Percentiles rank a stretch among this genome's conserved stretches.
phyloP scores from a whole-genome alignment of 2,888 invertebrate genomes.

The Sturmia bella region DNA sequence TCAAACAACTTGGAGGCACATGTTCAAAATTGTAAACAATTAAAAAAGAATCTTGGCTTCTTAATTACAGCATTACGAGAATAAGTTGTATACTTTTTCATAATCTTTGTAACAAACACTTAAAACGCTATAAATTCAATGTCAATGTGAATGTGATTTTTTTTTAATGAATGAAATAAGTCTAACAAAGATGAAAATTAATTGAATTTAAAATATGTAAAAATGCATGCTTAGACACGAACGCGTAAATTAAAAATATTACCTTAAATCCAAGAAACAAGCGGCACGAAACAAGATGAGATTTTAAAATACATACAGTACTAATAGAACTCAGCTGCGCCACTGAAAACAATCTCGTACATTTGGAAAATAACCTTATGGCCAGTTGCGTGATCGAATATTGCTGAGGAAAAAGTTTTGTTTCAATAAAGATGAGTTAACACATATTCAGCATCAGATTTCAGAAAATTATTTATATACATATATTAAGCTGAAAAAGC shows the following conservation, averaged over 20 bases:
- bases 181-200: constrained; percentile 25
- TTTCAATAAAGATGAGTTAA: not conserved
- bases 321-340: constrained; percentile 8
- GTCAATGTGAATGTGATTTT: constrained; percentile 45
- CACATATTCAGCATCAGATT: too few relatives aligned
- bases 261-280: constrained; percentile 16
- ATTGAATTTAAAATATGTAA: constrained; percentile 38
- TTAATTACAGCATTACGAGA: constrained; percentile 30
- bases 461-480: too few relatives aligned
- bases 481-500: too few relatives aligned
- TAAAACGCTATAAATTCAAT: constrained; percentile 30
- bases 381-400: constrained; percentile 47
- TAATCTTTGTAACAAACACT: constrained; percentile 3
- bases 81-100: constrained; percentile 1
- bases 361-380: constrained; percentile 37
- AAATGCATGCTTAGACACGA: constrained; percentile 9
- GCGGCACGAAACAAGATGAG: constrained; percentile 36
- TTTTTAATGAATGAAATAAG: constrained; percentile 20
- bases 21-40: constrained; percentile 27
- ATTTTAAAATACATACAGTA: constrained; percentile 17
- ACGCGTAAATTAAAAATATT: constrained; percentile 34
- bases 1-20: constrained; percentile 8
- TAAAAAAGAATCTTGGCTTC: constrained; percentile 8
- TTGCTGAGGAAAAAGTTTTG: constrained; percentile 30
- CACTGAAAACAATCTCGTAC: not conserved